phyloP scores from a whole-genome alignment of 2,797 vertebrate genomes.

The Furcifer pardalis region DNA sequence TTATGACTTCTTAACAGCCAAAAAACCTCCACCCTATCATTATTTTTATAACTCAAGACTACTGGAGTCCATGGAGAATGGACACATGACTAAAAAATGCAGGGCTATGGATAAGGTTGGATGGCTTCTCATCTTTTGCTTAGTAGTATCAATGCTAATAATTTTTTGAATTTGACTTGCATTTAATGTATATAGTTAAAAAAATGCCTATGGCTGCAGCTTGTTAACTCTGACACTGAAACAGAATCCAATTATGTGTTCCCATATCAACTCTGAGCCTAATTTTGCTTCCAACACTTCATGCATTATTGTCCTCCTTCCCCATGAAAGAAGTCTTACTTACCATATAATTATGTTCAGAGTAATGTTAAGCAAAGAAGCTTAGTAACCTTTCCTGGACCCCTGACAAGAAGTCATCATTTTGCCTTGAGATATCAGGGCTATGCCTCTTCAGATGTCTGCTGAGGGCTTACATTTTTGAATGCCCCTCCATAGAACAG shows the following conservation, averaged over 20 bases:
- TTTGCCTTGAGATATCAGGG: neutral
- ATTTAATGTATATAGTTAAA: neutral
- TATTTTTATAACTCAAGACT: no score
- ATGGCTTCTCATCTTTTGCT: neutral
- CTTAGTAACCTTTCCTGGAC: neutral
- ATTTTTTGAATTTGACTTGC: neutral
- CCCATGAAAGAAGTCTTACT: neutral
- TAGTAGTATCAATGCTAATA: neutral
- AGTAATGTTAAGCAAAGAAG: constrained; percentile 8
- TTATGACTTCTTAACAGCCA: neutral
- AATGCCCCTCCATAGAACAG: neutral
- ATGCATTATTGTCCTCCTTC: neutral
- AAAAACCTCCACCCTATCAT: no score
- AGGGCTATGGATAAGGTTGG: neutral
- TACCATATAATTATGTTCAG: neutral
- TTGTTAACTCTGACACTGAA: neutral
- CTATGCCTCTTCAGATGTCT: neutral
- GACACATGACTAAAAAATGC: neutral
- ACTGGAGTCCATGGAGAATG: neutral
- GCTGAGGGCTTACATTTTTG: neutral
- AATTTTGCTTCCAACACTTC: neutral
- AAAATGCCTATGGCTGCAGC: neutral
- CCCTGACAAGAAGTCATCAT: neutral
- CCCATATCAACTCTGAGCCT: neutral
- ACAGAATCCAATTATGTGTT: neutral